These are phyloP conservation scores for Polyommatus iphigenia DNA, from an alignment of 2,888 invertebrate species.

Conservation along the genomic window DNA sequence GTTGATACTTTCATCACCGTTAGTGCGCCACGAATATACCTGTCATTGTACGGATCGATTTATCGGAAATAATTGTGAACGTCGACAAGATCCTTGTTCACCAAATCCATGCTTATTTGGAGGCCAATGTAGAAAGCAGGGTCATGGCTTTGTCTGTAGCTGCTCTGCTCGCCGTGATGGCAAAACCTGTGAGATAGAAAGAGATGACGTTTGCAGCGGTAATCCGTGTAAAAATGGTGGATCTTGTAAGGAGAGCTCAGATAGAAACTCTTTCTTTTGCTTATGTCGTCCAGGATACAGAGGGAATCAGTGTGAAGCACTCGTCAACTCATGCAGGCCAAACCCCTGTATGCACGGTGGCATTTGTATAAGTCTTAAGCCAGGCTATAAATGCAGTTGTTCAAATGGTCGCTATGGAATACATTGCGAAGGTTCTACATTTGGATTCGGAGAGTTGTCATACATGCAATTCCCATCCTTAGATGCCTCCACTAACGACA, in stretches of 20 bases:
- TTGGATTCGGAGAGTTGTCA: conserved; percentile 93
- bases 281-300: conserved; percentile 94
- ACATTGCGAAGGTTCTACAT: conserved; percentile 94
- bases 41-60: conserved; percentile 93
- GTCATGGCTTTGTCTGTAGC: conserved; percentile 90
- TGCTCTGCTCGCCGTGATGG: conserved; percentile 91
- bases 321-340: conserved; percentile 93
- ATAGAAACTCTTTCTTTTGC: conserved; percentile 94
- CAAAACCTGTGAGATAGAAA: conserved; percentile 89
- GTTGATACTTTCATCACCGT: conserved; percentile 90
- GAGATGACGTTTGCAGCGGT: conserved; percentile 90
- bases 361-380: conserved; percentile 91
- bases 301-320: conserved; percentile 93
- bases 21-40: conserved; percentile 86
- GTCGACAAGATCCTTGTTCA: conserved; percentile 93
- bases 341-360: conserved; percentile 96
- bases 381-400: conserved; percentile 92
- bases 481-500: conserved; percentile 93
- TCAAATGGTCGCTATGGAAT: conserved; percentile 93
- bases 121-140: conserved; percentile 91
- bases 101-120: conserved; percentile 93
- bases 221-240: conserved; percentile 96
- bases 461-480: conserved; percentile 93
- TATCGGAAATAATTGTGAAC: conserved; percentile 90
- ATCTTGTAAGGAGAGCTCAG: conserved; percentile 92